These are phyloP conservation scores for Clupea harengus DNA, from an alignment of 2,113 vertebrate genomes.

Conservation along the genomic window DNA sequence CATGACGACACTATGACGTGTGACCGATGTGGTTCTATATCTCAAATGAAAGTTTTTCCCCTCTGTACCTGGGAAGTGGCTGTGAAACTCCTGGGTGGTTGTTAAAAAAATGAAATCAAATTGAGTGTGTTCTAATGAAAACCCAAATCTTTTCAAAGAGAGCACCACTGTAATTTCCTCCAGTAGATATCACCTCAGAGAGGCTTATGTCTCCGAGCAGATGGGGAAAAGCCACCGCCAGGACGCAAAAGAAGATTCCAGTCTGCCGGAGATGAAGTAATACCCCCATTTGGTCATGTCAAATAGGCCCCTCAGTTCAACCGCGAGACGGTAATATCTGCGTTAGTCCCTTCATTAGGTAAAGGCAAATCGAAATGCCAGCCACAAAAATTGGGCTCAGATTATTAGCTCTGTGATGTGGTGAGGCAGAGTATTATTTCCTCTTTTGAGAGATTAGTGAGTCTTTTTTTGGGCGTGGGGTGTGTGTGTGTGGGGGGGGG, in stretches of 20 bases:
- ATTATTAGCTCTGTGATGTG: conserved; percentile 16
- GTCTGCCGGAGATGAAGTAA: not conserved
- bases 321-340: not conserved
- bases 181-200: not conserved
- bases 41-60: not conserved
- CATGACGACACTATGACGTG: not conserved
- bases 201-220: not conserved
- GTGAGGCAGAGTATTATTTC: not conserved
- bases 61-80: not conserved
- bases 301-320: not conserved
- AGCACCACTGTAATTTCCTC: not conserved
- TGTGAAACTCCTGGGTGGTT: not conserved
- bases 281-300: not conserved
- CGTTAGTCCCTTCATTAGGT: not conserved
- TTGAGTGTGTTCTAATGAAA: not conserved
- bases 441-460: not conserved
- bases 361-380: conserved; percentile 16
- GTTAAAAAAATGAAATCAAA: not conserved
- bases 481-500: not conserved
- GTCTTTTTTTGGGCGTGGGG: not conserved
- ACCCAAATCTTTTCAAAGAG: not conserved
- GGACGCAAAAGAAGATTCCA: not conserved
- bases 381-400: not conserved
- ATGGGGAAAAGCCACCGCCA: not conserved
- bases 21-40: no score